These are phyloP conservation scores for Callionymus lyra DNA, from an alignment of 2,113 vertebrate genomes.

Conservation along the genomic window DNA sequence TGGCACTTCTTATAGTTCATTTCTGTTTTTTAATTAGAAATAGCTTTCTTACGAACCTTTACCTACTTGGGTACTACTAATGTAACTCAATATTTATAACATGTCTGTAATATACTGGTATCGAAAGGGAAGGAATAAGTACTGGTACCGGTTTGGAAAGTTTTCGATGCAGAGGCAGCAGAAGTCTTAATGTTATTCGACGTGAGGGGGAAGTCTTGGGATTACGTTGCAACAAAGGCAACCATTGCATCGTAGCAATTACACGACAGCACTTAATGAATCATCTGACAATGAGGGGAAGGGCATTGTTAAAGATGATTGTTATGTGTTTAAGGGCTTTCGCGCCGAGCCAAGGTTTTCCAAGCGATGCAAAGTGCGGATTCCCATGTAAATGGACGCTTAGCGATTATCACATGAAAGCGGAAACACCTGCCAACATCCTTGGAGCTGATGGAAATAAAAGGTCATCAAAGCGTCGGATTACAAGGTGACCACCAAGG, in stretches of 20 bases:
- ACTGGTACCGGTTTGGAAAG: too few relatives aligned
- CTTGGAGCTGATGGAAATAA: conserved; percentile 64
- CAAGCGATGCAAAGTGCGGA: conserved; percentile 43
- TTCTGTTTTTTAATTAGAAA: too few relatives aligned
- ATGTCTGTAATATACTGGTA: not conserved
- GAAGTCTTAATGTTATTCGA: conserved; percentile 26
- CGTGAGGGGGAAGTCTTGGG: conserved; percentile 29
- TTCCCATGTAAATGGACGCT: conserved; percentile 49
- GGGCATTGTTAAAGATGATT: conserved; percentile 62
- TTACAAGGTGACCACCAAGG: conserved; percentile 62
- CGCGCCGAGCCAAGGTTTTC: conserved; percentile 57
- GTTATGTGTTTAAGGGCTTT: conserved; percentile 55
- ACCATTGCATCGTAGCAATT: conserved; percentile 51
- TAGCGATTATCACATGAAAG: conserved; percentile 70
- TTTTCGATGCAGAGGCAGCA: too few relatives aligned
- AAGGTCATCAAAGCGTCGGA: conserved; percentile 64
- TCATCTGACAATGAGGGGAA: conserved; percentile 69
- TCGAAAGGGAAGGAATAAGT: too few relatives aligned
- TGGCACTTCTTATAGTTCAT: too few relatives aligned
- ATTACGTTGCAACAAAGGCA: conserved; percentile 52
- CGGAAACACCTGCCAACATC: conserved; percentile 63
- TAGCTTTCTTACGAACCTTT: too few relatives aligned
- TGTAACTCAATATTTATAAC: too few relatives aligned
- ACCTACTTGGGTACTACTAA: too few relatives aligned
- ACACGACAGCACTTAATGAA: conserved; percentile 63